Percentiles rank a stretch among this genome's conserved stretches.
Evolutionary conservation across 2,113 vertebrate genomes (phyloP).

Genomic region (Glaucidium brasilianum): DNA sequence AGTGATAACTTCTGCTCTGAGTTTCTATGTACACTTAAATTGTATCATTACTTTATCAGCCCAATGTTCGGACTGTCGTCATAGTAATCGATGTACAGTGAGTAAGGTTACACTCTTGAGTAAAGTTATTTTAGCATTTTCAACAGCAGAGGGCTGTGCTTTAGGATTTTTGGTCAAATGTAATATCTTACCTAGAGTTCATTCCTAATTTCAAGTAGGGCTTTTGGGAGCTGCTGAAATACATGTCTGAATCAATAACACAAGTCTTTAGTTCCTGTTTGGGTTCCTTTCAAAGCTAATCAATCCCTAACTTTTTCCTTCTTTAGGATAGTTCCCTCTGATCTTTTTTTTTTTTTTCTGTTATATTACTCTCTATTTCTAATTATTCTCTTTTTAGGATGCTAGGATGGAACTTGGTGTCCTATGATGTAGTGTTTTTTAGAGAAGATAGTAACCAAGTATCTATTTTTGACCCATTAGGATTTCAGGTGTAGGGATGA

Average conservation of each 20-base stretch:
- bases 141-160: background rate
- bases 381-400: background rate
- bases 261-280: background rate
- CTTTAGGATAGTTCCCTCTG: background rate
- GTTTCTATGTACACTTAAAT: background rate
- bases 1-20: background rate
- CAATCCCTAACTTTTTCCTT: background rate
- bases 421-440: background rate
- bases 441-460: background rate
- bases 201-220: background rate
- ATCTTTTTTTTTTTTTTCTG: background rate
- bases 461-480: background rate
- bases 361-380: background rate
- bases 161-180: background rate
- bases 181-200: background rate
- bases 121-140: background rate
- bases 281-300: background rate
- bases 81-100: background rate
- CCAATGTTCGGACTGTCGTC: background rate
- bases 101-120: background rate
- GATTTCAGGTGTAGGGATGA: background rate
- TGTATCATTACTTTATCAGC: background rate
- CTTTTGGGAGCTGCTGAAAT: background rate
- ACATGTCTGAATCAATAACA: background rate
- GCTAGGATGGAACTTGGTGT: background rate